Percentiles rank a stretch among this genome's conserved stretches.
Conservation (phyloP, 2,113 vertebrate species). For the Apodemus speciosus region DNA sequence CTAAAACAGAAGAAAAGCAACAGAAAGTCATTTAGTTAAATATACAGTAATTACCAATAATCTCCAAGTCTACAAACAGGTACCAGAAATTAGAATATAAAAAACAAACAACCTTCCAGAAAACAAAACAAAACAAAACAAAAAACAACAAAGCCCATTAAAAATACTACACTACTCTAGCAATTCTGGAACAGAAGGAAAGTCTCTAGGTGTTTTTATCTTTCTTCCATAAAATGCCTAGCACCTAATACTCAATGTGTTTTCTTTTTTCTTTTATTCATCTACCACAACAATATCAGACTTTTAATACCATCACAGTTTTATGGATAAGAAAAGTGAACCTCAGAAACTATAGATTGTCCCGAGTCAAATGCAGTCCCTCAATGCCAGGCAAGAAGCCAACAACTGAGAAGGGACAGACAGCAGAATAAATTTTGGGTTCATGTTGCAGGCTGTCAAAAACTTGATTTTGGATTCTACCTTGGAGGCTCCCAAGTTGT, state of each 20-base stretch:
- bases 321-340: background rate
- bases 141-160: background rate
- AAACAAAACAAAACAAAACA: background rate
- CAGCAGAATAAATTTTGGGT: background rate
- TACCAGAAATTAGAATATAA: background rate
- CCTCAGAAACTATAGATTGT: background rate
- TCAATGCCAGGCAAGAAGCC: background rate
- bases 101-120: background rate
- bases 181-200: background rate
- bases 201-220: background rate
- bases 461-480: background rate
- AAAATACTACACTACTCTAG: background rate
- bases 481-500: background rate
- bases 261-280: background rate
- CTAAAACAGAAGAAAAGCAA: background rate
- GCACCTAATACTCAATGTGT: background rate
- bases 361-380: background rate
- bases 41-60: background rate
- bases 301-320: background rate
- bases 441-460: background rate
- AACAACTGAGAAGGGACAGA: background rate
- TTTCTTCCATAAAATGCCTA: background rate
- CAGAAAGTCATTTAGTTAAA: background rate
- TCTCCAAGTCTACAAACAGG: background rate
- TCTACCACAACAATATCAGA: background rate